These are phyloP conservation scores for Amiota minor DNA, from an alignment of 2,888 invertebrate species.

Conservation along the genomic window DNA sequence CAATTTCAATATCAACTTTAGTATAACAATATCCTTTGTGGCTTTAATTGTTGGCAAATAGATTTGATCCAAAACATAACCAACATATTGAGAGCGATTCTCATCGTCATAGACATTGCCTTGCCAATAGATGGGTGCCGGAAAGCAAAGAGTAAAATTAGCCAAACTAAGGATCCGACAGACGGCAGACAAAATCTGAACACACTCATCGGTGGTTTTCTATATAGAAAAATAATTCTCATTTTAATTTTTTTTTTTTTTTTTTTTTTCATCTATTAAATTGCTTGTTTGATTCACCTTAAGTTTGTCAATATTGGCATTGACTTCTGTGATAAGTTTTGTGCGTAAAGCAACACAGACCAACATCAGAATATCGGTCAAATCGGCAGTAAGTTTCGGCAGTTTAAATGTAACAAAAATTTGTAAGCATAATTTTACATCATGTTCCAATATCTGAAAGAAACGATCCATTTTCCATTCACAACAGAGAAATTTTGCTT, in stretches of 20 bases:
- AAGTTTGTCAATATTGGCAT: conserved; percentile 82
- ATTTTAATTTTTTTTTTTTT: neutral
- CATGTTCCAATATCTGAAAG: conserved; percentile 80
- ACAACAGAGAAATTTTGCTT: conserved; percentile 82
- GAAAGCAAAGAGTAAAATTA: conserved; percentile 88
- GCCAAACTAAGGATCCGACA: conserved; percentile 86
- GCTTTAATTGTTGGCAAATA: conserved; percentile 85
- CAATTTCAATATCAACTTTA: conserved; percentile 85
- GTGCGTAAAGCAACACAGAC: conserved; percentile 87
- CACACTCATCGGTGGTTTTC: conserved; percentile 83
- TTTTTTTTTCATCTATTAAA: neutral
- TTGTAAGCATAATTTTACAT: conserved; percentile 78
- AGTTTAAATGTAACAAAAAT: conserved; percentile 76
- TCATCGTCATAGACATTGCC: conserved; percentile 62
- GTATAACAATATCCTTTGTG: conserved; percentile 81
- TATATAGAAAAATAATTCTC: conserved; percentile 65
- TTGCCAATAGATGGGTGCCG: conserved; percentile 81
- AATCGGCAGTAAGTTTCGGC: conserved; percentile 75
- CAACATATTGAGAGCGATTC: conserved; percentile 79
- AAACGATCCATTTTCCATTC: conserved; percentile 85
- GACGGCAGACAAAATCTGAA: conserved; percentile 81
- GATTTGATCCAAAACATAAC: conserved; percentile 83
- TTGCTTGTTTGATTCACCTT: conserved; percentile 76
- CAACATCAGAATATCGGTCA: conserved; percentile 82
- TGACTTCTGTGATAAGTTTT: conserved; percentile 86